Percentiles rank a stretch among this genome's conserved stretches.
phyloP scores from a whole-genome alignment of 2,888 invertebrate species.

The Agrochola lychnidis region DNA sequence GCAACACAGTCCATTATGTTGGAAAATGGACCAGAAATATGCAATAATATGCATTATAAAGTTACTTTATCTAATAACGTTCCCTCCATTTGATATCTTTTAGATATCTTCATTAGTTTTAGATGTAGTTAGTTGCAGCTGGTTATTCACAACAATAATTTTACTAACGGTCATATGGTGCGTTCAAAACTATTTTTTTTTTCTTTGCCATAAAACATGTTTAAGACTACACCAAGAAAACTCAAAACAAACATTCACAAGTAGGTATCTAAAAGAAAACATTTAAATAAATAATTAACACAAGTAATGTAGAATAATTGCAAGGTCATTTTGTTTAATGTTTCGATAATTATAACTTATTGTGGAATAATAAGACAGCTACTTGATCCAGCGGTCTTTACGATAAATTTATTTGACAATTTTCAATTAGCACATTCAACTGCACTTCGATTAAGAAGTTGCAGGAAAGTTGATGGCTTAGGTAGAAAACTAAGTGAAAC shows the following conservation, averaged over 20 bases:
- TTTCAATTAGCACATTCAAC: slow-evolving; percentile 8
- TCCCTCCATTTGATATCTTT: slow-evolving; percentile 19
- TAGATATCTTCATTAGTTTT: no score
- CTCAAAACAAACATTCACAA: neutral
- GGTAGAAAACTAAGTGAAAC: no score
- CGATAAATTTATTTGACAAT: slow-evolving; percentile 12
- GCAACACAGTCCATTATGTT: slow-evolving; percentile 30
- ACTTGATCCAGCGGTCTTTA: neutral
- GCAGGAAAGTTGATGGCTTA: no score
- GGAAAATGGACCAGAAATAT: no score
- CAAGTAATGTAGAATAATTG: neutral
- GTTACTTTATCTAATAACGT: slow-evolving; percentile 45
- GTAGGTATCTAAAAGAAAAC: neutral
- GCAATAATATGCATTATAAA: slow-evolving; percentile 40
- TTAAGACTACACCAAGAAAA: neutral
- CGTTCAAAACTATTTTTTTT: neutral
- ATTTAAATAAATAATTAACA: neutral
- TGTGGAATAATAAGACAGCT: neutral
- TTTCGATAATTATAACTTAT: slow-evolving; percentile 4
- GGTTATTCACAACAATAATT: no score
- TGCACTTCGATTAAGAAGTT: neutral
- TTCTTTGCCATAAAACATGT: no score
- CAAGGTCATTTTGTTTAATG: neutral
- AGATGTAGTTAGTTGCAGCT: no score
- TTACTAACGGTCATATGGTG: neutral